A percentile compares a stretch with the other conserved stretches of the same genome.
Conservation (phyloP, 2,797 vertebrate genomes). For the Denticeps clupeoides region DNA sequence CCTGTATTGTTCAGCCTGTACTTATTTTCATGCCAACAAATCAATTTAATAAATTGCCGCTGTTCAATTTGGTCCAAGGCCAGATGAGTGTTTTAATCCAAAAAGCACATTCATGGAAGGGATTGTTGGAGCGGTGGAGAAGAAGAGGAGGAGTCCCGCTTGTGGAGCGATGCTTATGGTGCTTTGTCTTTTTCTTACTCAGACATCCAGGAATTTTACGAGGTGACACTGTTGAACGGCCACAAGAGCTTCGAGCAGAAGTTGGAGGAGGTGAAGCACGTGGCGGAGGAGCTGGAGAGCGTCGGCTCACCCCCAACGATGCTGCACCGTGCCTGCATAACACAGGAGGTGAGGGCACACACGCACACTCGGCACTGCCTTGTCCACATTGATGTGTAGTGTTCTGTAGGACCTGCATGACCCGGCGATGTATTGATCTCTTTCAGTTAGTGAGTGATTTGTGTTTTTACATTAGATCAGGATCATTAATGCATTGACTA, state of each 20-base stretch:
- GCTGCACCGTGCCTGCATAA: conserved; percentile 44
- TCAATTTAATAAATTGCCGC: conserved; percentile 28
- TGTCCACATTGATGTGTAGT: too few species aligned
- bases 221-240: conserved; percentile 81
- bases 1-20: neutral
- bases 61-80: conserved; percentile 20
- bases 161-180: neutral
- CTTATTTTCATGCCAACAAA: conserved; percentile 12
- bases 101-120: conserved; percentile 7
- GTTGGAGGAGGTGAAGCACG: conserved; percentile 78
- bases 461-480: too few species aligned
- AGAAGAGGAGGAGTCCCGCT: neutral
- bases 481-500: too few species aligned
- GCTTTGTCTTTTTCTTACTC: conserved; percentile 11
- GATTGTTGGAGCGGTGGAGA: neutral
- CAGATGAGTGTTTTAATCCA: conserved; percentile 20
- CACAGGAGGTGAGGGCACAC: conserved; percentile 61
- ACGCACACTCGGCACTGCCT: neutral
- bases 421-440: too few species aligned
- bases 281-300: conserved; percentile 75
- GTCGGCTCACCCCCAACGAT: conserved; percentile 26
- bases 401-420: too few species aligned
- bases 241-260: conserved; percentile 84
- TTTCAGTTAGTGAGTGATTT: too few species aligned
- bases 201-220: conserved; percentile 98